Evolutionary conservation across 2,888 invertebrate genomes (phyloP).

Genomic region (Disparrhopalites patrizii): DNA sequence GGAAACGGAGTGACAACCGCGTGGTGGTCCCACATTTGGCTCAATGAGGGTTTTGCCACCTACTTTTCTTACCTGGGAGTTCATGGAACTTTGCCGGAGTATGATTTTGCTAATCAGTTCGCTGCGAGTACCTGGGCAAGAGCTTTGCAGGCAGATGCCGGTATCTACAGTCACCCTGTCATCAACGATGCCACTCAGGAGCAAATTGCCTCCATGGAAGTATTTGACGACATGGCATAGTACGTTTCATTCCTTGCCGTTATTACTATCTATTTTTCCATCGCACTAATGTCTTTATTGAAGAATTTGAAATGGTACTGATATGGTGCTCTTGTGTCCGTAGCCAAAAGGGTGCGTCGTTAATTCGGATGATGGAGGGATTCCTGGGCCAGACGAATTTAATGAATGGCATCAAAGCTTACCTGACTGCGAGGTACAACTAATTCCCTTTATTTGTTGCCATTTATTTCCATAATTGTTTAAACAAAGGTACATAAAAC

Average conservation of each 20-base stretch:
- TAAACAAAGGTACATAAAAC: too few relatives aligned
- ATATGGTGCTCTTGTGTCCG: constrained; percentile 50
- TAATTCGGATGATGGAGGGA: constrained; percentile 23
- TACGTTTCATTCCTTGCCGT: too few relatives aligned
- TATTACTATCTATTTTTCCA: too few relatives aligned
- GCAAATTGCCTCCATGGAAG: background rate
- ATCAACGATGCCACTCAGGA: background rate
- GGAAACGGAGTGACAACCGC: constrained; percentile 21
- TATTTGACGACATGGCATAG: constrained; percentile 4
- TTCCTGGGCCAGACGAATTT: constrained; percentile 8
- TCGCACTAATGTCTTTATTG: too few relatives aligned
- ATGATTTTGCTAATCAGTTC: constrained; percentile 23
- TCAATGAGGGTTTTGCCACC: constrained; percentile 44
- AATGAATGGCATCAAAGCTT: background rate
- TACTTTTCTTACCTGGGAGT: constrained; percentile 32
- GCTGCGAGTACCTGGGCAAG: constrained; percentile 26
- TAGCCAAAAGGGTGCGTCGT: constrained; percentile 57
- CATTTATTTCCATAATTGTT: too few relatives aligned
- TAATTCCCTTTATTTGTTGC: too few relatives aligned
- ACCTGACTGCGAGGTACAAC: too few relatives aligned
- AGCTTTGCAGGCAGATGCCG: constrained; percentile 33
- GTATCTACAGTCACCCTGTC: constrained; percentile 30
- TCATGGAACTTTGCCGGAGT: constrained; percentile 2
- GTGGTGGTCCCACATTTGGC: constrained; percentile 27
- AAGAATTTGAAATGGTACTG: constrained; percentile 57